These are phyloP conservation scores for Microtus montanus DNA, from an alignment of 2,113 vertebrate genomes.

Conservation along the genomic window DNA sequence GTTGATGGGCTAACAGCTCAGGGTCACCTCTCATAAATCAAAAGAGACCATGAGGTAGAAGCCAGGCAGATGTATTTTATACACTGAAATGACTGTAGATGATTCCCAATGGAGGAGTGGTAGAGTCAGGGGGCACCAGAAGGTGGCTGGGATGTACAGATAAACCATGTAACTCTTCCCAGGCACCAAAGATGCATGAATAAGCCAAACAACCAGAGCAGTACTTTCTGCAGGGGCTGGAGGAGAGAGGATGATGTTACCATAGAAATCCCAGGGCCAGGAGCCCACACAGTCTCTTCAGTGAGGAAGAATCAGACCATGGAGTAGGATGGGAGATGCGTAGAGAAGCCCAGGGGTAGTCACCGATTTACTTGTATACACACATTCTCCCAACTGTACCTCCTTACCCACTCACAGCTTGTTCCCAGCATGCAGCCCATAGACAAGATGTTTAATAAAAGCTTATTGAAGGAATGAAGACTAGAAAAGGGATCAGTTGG, in stretches of 20 bases:
- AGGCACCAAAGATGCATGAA: background rate
- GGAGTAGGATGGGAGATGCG: background rate
- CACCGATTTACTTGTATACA: background rate
- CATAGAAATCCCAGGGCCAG: background rate
- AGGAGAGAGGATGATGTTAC: background rate
- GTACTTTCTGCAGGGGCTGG: background rate
- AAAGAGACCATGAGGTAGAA: background rate
- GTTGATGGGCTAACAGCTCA: background rate
- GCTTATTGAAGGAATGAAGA: background rate
- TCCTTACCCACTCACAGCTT: background rate
- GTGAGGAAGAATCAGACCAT: background rate
- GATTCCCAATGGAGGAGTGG: background rate
- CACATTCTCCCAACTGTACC: background rate
- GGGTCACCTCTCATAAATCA: background rate
- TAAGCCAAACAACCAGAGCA: background rate
- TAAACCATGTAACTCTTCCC: slow-evolving; percentile 4
- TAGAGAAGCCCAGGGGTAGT: background rate
- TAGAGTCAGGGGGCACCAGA: background rate
- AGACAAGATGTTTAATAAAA: background rate
- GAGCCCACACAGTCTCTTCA: background rate
- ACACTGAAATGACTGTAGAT: background rate
- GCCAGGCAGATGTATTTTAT: background rate
- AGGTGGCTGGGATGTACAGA: background rate
- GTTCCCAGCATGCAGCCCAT: slow-evolving; percentile 26
- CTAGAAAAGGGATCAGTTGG: background rate